Evolutionary conservation across 2,797 vertebrate genomes (phyloP).

Genomic region (Labroides dimidiatus): DNA sequence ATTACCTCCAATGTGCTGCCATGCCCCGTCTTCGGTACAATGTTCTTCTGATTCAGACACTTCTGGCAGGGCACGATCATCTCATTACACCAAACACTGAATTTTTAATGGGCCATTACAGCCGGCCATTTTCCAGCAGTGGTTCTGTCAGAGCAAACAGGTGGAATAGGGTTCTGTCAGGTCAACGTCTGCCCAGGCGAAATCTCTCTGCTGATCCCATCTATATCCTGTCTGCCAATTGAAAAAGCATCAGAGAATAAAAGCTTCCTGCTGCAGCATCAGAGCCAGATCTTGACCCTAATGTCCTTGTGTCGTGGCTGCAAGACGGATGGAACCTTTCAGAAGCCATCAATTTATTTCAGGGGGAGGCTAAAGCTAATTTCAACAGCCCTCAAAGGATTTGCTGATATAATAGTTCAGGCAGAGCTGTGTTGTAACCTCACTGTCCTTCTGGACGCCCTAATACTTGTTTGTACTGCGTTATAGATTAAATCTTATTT

Average conservation of each 20-base stretch:
- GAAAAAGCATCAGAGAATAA: slow-evolving; percentile 51
- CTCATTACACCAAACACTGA: slow-evolving; percentile 72
- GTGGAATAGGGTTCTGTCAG: slow-evolving; percentile 66
- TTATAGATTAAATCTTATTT: slow-evolving; percentile 66
- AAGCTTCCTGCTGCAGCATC: slow-evolving; percentile 52
- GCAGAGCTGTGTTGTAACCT: slow-evolving; percentile 45
- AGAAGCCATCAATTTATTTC: slow-evolving; percentile 65
- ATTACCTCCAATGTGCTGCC: slow-evolving; percentile 45
- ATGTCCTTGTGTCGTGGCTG: slow-evolving; percentile 59
- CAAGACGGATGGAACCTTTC: slow-evolving; percentile 58
- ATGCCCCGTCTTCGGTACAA: slow-evolving; percentile 14
- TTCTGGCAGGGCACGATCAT: slow-evolving; percentile 60
- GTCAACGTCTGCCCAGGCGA: slow-evolving; percentile 62
- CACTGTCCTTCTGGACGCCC: slow-evolving; percentile 48
- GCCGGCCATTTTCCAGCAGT: slow-evolving; percentile 57
- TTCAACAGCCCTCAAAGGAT: slow-evolving; percentile 69
- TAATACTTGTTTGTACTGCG: slow-evolving; percentile 67
- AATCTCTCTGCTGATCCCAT: slow-evolving; percentile 56
- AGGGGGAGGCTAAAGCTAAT: slow-evolving; percentile 63
- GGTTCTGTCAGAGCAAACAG: slow-evolving; percentile 69
- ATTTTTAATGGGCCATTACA: slow-evolving; percentile 77
- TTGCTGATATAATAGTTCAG: slow-evolving; percentile 66
- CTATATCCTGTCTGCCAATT: slow-evolving; percentile 55
- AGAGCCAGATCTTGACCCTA: slow-evolving; percentile 65
- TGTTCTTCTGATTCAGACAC: slow-evolving; percentile 53